A percentile compares a stretch with the other conserved stretches of the same genome.
Conservation (phyloP, 2,797 vertebrate genomes). For the Prionace glauca region DNA sequence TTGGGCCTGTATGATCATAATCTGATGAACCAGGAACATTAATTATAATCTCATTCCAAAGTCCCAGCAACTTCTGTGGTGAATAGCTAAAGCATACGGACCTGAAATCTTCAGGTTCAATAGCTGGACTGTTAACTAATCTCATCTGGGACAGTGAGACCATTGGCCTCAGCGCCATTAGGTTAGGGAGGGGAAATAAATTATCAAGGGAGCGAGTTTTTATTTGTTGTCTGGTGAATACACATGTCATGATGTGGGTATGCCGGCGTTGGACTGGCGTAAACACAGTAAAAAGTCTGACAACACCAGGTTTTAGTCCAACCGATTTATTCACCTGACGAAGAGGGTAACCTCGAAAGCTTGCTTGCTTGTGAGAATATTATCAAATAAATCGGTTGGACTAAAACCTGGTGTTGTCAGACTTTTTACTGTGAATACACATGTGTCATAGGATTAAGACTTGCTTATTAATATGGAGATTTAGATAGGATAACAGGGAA, state of each 20-base stretch:
- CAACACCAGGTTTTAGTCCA: too few species aligned
- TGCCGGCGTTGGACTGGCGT: too few species aligned
- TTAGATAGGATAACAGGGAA: background rate
- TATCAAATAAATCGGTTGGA: too few species aligned
- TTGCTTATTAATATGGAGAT: background rate
- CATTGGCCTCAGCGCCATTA: background rate
- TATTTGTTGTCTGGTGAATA: background rate
- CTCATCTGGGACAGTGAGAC: background rate
- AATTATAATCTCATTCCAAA: background rate
- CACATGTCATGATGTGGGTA: background rate
- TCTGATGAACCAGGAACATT: background rate
- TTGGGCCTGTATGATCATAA: background rate
- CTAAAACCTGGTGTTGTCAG: too few species aligned
- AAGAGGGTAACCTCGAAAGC: too few species aligned
- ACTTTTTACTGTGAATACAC: too few species aligned
- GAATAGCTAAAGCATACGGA: background rate
- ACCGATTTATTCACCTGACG: too few species aligned
- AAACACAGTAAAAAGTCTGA: too few species aligned
- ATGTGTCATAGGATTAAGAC: background rate
- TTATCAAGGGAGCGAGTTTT: background rate
- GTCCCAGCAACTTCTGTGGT: background rate
- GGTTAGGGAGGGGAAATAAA: background rate
- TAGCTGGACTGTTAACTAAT: background rate
- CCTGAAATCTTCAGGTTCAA: background rate
- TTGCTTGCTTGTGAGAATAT: too few species aligned